Percentiles rank a stretch among this genome's conserved stretches.
Conservation (phyloP, 2,113 vertebrate species). For the Sebastes fasciatus region DNA sequence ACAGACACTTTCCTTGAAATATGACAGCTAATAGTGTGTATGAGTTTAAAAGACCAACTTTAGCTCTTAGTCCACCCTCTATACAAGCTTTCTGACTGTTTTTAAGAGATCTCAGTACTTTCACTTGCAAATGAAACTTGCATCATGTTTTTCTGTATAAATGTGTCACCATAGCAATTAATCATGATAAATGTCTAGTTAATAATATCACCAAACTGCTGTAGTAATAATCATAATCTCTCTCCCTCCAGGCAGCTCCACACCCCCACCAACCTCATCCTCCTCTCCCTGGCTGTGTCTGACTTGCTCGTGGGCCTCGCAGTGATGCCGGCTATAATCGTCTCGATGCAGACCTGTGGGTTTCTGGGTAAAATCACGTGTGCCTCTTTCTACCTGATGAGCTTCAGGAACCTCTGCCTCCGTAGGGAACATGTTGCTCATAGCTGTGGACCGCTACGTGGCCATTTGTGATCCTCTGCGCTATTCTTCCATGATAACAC, state of each 20-base stretch:
- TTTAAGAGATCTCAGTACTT: too few relatives aligned
- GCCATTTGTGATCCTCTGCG: slow-evolving; percentile 27
- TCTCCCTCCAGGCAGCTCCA: neutral
- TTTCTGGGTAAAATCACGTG: neutral
- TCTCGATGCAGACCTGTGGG: neutral
- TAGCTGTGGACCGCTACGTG: slow-evolving; percentile 7
- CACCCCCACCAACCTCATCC: slow-evolving; percentile 7
- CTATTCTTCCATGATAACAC: neutral
- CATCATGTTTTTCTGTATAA: too few relatives aligned
- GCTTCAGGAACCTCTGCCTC: neutral
- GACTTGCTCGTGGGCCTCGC: neutral
- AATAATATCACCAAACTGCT: neutral
- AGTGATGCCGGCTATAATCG: neutral
- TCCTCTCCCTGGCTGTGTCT: slow-evolving; percentile 17
- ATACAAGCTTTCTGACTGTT: too few relatives aligned
- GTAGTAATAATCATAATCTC: neutral
- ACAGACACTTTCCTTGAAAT: too few relatives aligned
- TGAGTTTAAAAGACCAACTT: too few relatives aligned
- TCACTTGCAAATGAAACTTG: too few relatives aligned
- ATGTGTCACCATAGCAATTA: neutral
- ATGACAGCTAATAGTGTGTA: too few relatives aligned
- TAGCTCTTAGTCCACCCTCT: too few relatives aligned
- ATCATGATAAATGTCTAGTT: neutral
- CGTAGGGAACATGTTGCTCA: slow-evolving; percentile 15
- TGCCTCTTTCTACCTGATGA: rapidly evolving